These are phyloP conservation scores for Hystrix cristata DNA, from an alignment of 2,113 vertebrate species.

Conservation along the genomic window DNA sequence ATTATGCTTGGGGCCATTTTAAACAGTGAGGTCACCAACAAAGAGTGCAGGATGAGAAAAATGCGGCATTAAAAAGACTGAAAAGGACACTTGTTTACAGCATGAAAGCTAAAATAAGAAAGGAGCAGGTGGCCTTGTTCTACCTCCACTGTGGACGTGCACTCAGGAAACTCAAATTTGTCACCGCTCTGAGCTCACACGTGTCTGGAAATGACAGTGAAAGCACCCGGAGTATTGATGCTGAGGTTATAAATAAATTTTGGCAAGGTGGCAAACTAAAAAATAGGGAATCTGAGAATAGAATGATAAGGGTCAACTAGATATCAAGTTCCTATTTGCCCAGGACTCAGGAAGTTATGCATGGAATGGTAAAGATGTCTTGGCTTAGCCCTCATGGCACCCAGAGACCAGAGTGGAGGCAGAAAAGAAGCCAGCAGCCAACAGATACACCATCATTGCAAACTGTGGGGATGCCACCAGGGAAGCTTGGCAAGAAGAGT, in stretches of 20 bases:
- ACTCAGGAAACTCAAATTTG: too few species aligned
- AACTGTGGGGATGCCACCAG: background rate
- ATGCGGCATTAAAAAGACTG: background rate
- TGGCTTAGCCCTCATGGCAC: background rate
- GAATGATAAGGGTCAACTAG: background rate
- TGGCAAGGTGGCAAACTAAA: background rate
- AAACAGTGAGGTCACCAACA: background rate
- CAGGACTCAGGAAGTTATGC: background rate
- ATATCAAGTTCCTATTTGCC: background rate
- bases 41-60: background rate
- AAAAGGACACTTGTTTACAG: background rate
- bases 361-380: background rate
- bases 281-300: background rate
- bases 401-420: background rate
- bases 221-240: background rate
- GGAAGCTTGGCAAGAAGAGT: background rate
- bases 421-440: background rate
- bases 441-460: background rate
- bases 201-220: background rate
- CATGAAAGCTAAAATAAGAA: background rate
- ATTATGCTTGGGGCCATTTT: background rate
- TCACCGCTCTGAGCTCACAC: background rate
- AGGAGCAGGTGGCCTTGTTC: background rate
- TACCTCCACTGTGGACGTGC: background rate
- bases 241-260: background rate